phyloP scores from a whole-genome alignment of 1,140 invertebrate species.

The Drosophila parabipectinata region DNA sequence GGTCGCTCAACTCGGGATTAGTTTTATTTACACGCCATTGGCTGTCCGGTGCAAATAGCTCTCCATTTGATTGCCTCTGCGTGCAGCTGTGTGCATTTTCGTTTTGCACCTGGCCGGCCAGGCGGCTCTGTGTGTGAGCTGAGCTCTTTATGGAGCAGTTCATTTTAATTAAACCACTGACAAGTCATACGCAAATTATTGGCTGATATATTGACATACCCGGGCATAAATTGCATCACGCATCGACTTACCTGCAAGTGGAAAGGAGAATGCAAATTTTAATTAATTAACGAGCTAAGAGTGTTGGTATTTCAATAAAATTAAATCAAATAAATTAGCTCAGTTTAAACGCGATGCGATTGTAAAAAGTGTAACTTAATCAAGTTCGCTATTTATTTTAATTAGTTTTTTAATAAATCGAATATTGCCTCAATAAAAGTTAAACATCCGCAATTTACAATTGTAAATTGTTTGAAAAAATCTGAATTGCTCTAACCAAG shows the following conservation, averaged over 20 bases:
- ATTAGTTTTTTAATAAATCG: constrained; percentile 20
- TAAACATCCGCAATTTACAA: not conserved
- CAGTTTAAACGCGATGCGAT: not conserved
- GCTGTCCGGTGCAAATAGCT: constrained; percentile 24
- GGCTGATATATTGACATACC: constrained; percentile 25
- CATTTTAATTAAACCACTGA: constrained; percentile 78
- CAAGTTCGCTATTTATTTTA: constrained; percentile 27
- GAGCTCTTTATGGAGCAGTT: constrained; percentile 56
- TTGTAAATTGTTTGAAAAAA: not conserved
- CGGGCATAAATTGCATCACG: constrained; percentile 20
- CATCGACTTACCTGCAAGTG: constrained; percentile 66
- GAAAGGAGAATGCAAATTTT: constrained; percentile 42
- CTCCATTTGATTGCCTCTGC: constrained; percentile 2
- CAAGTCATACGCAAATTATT: constrained; percentile 55
- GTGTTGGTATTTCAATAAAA: constrained; percentile 18
- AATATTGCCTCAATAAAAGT: constrained; percentile 1
- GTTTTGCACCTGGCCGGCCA: constrained; percentile 5
- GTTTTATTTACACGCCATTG: constrained; percentile 66
- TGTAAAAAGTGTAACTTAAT: constrained; percentile 20
- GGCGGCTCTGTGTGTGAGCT: not conserved
- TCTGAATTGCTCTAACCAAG: not conserved
- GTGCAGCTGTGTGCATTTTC: constrained; percentile 13
- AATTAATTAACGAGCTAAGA: constrained; percentile 50
- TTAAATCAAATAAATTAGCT: constrained; percentile 38
- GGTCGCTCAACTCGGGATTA: constrained; percentile 76